A percentile compares a stretch with the other conserved stretches of the same genome.
Conservation (phyloP, 2,888 invertebrate genomes). For the Incurvaria masculella region DNA sequence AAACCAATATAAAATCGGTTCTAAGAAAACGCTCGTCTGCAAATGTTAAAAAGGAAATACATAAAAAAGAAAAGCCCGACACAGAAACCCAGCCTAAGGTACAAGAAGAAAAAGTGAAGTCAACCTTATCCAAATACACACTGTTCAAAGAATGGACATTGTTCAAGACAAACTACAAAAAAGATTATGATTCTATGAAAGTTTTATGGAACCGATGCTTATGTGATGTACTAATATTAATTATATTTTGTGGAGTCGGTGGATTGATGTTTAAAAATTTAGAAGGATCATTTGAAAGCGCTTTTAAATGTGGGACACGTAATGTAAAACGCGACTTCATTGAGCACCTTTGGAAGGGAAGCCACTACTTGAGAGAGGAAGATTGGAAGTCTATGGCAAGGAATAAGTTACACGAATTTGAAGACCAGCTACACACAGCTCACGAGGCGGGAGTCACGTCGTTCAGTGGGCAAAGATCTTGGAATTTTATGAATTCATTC, state of each 20-base stretch:
- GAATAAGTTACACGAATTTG: constrained; percentile 76
- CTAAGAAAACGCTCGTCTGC: constrained; percentile 32
- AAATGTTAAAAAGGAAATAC: constrained; percentile 21
- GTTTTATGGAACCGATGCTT: constrained; percentile 64
- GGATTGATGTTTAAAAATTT: constrained; percentile 77
- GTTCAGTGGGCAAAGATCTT: constrained; percentile 80
- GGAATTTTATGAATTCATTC: constrained; percentile 86
- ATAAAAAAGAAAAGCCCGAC: constrained; percentile 25
- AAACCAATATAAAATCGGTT: constrained; percentile 25
- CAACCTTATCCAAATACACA: constrained; percentile 37
- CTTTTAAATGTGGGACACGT: constrained; percentile 85
- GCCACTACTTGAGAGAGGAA: constrained; percentile 79
- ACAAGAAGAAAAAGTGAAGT: constrained; percentile 27
- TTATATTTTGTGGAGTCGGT: constrained; percentile 74
- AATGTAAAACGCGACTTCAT: constrained; percentile 84
- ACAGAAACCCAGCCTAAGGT: constrained; percentile 16
- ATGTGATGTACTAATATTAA: constrained; percentile 63
- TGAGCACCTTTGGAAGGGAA: constrained; percentile 76
- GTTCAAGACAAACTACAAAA: constrained; percentile 57
- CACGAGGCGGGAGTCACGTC: constrained; percentile 81
- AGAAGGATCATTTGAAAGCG: constrained; percentile 82
- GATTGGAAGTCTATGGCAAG: constrained; percentile 89
- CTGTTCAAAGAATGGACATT: constrained; percentile 53
- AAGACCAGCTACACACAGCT: constrained; percentile 79
- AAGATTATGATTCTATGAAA: constrained; percentile 53